Evolutionary conservation across 2,113 vertebrate genomes (phyloP), one percentile per base, ranked within the genome.

Genomic region (Cyanoramphus novaezelandiae): DNA sequence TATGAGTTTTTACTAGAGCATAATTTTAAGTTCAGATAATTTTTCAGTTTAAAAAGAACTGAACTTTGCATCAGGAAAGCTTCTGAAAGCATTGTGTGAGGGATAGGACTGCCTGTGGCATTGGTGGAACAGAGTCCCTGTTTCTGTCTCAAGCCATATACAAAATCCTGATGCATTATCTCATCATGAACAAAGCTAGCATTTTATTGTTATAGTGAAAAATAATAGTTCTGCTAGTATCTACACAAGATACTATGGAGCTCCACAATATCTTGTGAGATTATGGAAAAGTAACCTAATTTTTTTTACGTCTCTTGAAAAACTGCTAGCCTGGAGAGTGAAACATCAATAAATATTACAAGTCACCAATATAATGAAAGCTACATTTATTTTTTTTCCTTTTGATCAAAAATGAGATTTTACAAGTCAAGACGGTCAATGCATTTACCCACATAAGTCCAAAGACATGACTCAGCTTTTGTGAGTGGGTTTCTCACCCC

Each of bases 391-490:
- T 52, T 55, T 55, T 55, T 55, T 55, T 33, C 18, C 11, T 33
- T 19, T 57, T 67, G 7, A 15, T 31, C 11, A 50, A 69, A 35
- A 31, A 35, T 7, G 37, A 68, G 20, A 44, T 3, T 13, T 17
- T 27, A 25, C 18, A 82, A 12, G 1, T 10, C 33, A 59, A 59
- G 24, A 27, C 5, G 12, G 14, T 21, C 12, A 17, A 16, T 35
- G 25, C 14, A 37, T 64, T 41, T 47, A 31, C 9, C 14, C 41
- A 49, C 5, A 2, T 10, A 41, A 65, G 29, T 9, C 13, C 35
- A 27, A 77, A 46, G 29, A 6, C 1, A 0, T 0, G 2, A 27
- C 67, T n/a, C 6, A 69, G 7, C 21, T 37, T 37, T 8, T 37
- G 37, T 37, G 37, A 37, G 37, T 37, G 37, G 37, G 37, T 37